These are phyloP conservation scores for Hyposoter didymator DNA, from an alignment of 2,888 invertebrate species.

Conservation along the genomic window DNA sequence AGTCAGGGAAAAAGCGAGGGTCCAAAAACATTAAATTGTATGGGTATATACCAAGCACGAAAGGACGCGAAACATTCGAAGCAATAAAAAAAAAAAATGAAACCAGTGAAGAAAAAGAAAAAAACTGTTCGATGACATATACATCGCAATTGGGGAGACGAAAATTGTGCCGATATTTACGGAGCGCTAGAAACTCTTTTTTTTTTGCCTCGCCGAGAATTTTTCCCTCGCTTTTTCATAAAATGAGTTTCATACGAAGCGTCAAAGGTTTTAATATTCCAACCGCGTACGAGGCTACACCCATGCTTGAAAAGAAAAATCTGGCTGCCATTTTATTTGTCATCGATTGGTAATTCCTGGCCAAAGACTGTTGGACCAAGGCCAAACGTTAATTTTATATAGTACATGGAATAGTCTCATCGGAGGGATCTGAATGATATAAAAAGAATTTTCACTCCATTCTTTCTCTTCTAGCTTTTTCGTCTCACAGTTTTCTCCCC, in stretches of 20 bases:
- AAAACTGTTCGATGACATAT: not conserved
- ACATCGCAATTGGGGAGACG: not conserved
- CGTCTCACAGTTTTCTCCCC: not conserved
- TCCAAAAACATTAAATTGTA: not conserved
- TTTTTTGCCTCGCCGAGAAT: conserved; percentile 4
- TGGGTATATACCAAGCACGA: not conserved
- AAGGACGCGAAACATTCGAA: not conserved
- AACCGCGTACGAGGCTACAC: not conserved
- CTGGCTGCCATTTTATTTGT: conserved; percentile 32
- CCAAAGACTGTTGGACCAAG: conserved; percentile 4
- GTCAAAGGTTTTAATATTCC: conserved; percentile 38
- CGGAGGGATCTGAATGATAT: not conserved
- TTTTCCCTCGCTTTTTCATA: not conserved
- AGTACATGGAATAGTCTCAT: not conserved
- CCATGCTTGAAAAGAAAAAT: conserved; percentile 8
- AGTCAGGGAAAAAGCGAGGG: not conserved
- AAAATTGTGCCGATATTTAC: conserved; percentile 8
- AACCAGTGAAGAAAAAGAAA: not conserved
- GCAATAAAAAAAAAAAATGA: conserved; percentile 4
- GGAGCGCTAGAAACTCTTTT: conserved; percentile 9
- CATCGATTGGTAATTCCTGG: conserved; percentile 39
- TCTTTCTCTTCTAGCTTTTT: not conserved
- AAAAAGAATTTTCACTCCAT: not conserved
- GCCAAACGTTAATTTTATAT: conserved; percentile 46
- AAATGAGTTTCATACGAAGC: not conserved